These are phyloP conservation scores for Caenorhabditis imperialis DNA, from an alignment of 2,888 invertebrate genomes.

Conservation along the genomic window DNA sequence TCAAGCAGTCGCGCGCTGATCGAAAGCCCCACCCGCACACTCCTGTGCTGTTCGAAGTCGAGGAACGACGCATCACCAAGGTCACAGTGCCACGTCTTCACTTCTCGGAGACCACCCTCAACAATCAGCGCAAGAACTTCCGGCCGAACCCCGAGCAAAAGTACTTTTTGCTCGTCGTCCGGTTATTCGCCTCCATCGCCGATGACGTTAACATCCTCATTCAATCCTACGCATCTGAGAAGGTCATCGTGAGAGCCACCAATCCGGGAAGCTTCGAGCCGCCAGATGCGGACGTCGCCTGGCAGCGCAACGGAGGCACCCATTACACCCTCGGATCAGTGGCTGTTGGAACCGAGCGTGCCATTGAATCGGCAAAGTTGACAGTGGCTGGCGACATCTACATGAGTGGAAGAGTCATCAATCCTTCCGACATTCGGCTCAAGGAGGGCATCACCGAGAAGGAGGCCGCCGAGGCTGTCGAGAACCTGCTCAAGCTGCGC, in stretches of 20 bases:
- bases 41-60: slow-evolving; percentile 69
- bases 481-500: slow-evolving; percentile 90
- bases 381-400: slow-evolving; percentile 95
- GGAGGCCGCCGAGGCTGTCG: slow-evolving; percentile 90
- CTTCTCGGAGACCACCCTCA: slow-evolving; percentile 97
- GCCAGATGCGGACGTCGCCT: slow-evolving; percentile 88
- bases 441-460: slow-evolving; percentile 90
- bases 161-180: slow-evolving; percentile 78
- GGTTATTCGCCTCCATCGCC: slow-evolving; percentile 83
- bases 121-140: slow-evolving; percentile 98
- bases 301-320: slow-evolving; percentile 89
- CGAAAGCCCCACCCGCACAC: slow-evolving; percentile 86
- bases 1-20: slow-evolving; percentile 98
- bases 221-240: slow-evolving; percentile 90
- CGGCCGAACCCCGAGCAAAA: slow-evolving; percentile 97
- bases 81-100: slow-evolving; percentile 95
- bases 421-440: slow-evolving; percentile 93
- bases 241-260: slow-evolving; percentile 97
- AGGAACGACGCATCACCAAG: slow-evolving; percentile 87
- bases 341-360: slow-evolving; percentile 95
- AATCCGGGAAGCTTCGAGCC: slow-evolving; percentile 96
- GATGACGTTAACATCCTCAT: slow-evolving; percentile 74
- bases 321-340: slow-evolving; percentile 91
- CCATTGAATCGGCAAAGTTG: slow-evolving; percentile 85
- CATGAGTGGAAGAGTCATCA: slow-evolving; percentile 88